These are phyloP conservation scores for Terrapene triunguis DNA, from an alignment of 2,113 vertebrate species.

Conservation along the genomic window DNA sequence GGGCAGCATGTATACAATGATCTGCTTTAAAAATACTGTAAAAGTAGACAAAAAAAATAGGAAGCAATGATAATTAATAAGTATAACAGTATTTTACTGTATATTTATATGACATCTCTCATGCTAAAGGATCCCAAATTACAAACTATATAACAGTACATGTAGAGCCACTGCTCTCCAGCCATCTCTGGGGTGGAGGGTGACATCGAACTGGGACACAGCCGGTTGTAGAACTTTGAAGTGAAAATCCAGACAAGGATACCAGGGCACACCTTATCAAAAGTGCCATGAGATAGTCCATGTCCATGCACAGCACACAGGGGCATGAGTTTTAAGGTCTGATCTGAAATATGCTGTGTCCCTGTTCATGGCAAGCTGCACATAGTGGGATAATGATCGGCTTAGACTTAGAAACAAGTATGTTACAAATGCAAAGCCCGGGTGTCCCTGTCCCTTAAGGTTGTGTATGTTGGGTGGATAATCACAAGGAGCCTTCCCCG, in stretches of 20 bases:
- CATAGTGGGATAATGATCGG: background rate
- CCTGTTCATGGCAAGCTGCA: background rate
- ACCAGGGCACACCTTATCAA: background rate
- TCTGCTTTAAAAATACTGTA: background rate
- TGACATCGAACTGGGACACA: background rate
- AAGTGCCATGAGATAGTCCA: background rate
- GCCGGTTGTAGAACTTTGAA: background rate
- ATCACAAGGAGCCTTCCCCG: background rate
- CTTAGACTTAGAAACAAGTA: background rate
- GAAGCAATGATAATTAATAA: background rate
- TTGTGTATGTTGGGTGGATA: background rate
- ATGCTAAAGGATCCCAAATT: background rate
- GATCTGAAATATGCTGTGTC: background rate
- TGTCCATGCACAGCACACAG: background rate
- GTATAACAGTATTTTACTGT: background rate
- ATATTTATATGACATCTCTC: background rate
- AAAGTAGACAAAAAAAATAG: background rate
- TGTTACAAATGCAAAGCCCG: background rate
- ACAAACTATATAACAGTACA: background rate
- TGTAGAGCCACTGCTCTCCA: background rate
- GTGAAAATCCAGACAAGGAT: background rate
- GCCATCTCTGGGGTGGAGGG: background rate
- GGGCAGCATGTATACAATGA: background rate
- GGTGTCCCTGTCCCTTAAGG: background rate
- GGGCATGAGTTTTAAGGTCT: background rate